Base-by-base conservation (phyloP, 2,888 invertebrate species). In the Diabrotica balteata region DNA sequence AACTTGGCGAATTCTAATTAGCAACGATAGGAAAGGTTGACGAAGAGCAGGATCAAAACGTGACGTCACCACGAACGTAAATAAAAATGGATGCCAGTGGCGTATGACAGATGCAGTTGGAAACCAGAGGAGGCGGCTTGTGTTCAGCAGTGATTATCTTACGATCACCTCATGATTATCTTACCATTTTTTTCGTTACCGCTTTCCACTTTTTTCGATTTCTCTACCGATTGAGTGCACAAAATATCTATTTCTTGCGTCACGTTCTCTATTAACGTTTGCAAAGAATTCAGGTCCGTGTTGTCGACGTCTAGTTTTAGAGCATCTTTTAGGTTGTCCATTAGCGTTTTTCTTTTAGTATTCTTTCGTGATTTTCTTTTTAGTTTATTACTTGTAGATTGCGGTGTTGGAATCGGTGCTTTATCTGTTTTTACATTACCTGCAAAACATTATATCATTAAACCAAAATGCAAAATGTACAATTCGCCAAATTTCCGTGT, bases 201-300 rank as follows among this genome's bases (percentile, higher is more conserved):
- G 59, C n/a, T 43, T 55, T 55, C 52, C 8, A 11, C 8, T 54
- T 62, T 17, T 22, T 32, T 32, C 4, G 46, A 11, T 53, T 22
- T 51, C 8, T 54, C 46, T 5, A 32, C 50, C 50, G 44, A 49
- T 61, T 43, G 43, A 45, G 44, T 32, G 32, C 64, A 51, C 9
- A 64, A n/a, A 44, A 58, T 32, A 17, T 64, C 58, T 2, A 64
- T 64, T 46, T 58, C n/a, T 42, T 64, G 58, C 4, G 64, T 64
- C 7, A 64, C 51, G 51, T 58, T 47, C 51, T 64, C 51, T 9
- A 64, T 59, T 8, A 64, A 52, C 10, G 11, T 11, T 59, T 64
- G 51, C 3, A 64, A 51, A 58, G 51, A 42, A 11, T 64, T 8
- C 45, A 64, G 52, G 52, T 64, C 64, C 9, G 58, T 43, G 7